Conservation (phyloP, 2,888 invertebrate genomes). For the Lepidocyrtoides sp. region DNA sequence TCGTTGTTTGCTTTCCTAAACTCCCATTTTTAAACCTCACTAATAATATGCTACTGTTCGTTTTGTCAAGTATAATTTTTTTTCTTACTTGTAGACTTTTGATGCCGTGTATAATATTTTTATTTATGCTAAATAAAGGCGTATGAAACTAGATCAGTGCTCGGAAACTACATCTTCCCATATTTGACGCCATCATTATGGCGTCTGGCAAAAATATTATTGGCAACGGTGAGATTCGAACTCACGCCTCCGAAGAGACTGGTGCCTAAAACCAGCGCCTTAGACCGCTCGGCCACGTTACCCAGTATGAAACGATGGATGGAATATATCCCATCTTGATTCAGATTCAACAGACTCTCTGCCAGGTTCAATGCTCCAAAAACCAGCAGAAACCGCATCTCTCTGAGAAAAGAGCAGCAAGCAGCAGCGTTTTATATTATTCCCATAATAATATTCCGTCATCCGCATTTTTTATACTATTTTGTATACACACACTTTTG, state of each 20-base stretch:
- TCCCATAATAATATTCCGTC: neutral
- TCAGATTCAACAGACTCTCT: constrained; percentile 1
- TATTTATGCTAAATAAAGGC: neutral
- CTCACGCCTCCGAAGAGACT: constrained; percentile 83
- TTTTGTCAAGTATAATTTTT: neutral
- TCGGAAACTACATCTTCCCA: neutral
- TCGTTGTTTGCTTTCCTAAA: neutral
- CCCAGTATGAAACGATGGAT: constrained; percentile 43
- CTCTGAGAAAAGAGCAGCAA: neutral
- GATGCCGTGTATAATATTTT: neutral
- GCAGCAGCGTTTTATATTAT: neutral
- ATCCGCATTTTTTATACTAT: neutral
- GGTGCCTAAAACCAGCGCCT: constrained; percentile 84
- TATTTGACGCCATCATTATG: neutral
- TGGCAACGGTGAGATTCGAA: constrained; percentile 85
- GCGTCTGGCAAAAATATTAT: constrained; percentile 54
- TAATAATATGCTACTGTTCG: neutral
- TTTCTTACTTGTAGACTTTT: constrained; percentile 20
- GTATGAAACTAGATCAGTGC: neutral
- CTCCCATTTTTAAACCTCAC: neutral
- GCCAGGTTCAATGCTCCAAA: constrained; percentile 40
- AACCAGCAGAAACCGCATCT: constrained; percentile 34
- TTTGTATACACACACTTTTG: neutral
- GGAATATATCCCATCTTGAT: constrained; percentile 41
- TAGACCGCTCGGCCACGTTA: constrained; percentile 85